These are phyloP conservation scores for Cryptomyrus ogoouensis DNA, from an alignment of 2,113 vertebrate genomes.

Conservation along the genomic window DNA sequence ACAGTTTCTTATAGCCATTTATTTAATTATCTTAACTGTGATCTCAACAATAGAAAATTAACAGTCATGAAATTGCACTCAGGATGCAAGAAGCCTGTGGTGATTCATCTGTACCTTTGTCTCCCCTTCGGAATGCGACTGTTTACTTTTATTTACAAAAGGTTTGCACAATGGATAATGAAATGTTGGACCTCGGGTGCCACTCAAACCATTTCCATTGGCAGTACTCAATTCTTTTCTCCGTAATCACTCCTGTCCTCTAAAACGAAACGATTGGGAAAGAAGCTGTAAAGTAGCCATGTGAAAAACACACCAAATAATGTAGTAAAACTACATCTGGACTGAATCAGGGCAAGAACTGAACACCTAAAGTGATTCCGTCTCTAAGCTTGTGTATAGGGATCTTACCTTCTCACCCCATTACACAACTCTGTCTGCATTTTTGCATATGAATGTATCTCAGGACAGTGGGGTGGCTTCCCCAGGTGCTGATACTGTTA, in stretches of 20 bases:
- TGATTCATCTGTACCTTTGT: neutral
- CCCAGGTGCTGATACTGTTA: neutral
- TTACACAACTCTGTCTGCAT: neutral
- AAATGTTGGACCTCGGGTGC: neutral
- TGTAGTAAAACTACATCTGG: slow-evolving; percentile 10
- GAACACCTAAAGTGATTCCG: neutral
- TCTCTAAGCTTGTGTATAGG: neutral
- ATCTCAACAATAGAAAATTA: neutral
- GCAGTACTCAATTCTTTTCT: neutral
- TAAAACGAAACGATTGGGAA: neutral
- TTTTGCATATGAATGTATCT: neutral
- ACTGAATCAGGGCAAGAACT: neutral
- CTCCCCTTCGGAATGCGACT: neutral
- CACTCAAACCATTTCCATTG: neutral
- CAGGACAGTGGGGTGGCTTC: neutral
- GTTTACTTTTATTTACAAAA: slow-evolving; percentile 13
- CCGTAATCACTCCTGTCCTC: neutral
- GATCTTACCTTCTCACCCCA: neutral
- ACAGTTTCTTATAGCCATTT: neutral
- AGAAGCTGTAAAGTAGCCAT: neutral
- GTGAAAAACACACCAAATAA: neutral
- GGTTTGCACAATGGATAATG: neutral
- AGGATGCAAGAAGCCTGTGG: neutral
- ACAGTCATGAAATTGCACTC: neutral
- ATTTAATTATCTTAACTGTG: neutral